Evolutionary conservation across 2,797 vertebrate species (phyloP).

Genomic region (Sciaenops ocellatus): DNA sequence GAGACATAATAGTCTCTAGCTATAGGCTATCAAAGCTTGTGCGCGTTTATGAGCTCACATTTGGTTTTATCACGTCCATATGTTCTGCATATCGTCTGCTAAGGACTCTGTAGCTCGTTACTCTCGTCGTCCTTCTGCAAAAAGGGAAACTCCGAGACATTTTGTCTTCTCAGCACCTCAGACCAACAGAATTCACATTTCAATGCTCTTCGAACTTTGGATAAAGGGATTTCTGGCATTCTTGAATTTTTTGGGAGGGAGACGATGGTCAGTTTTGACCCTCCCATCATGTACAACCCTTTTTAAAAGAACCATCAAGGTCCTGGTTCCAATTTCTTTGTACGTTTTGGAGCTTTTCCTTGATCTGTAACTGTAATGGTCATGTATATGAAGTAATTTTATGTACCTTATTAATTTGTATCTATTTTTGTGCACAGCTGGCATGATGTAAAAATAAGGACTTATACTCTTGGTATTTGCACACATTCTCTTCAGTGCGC

Average conservation of each 20-base stretch:
- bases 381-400: conserved; percentile 62
- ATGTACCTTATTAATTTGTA: conserved; percentile 63
- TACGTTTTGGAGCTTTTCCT: conserved; percentile 43
- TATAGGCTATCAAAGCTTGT: conserved; percentile 33
- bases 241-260: conserved; percentile 45
- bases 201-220: conserved; percentile 52
- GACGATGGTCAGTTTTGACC: conserved; percentile 27
- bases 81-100: conserved; percentile 17
- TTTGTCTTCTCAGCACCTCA: conserved; percentile 42
- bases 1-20: conserved; percentile 23
- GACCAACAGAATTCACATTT: conserved; percentile 50
- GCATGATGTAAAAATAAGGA: conserved; percentile 65
- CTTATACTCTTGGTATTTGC: conserved; percentile 68
- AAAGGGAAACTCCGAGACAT: conserved; percentile 53
- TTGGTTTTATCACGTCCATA: conserved; percentile 40
- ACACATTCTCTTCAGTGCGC: conserved; percentile 65
- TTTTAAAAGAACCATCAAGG: conserved; percentile 41
- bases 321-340: conserved; percentile 46
- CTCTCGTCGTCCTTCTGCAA: conserved; percentile 42
- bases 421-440: conserved; percentile 71
- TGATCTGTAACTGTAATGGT: conserved; percentile 60
- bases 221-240: conserved; percentile 66
- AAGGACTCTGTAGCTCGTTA: conserved; percentile 5
- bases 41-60: conserved; percentile 38
- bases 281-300: conserved; percentile 36